Base-by-base conservation (phyloP, 2,888 invertebrate species). In the Hecatera dysodea region DNA sequence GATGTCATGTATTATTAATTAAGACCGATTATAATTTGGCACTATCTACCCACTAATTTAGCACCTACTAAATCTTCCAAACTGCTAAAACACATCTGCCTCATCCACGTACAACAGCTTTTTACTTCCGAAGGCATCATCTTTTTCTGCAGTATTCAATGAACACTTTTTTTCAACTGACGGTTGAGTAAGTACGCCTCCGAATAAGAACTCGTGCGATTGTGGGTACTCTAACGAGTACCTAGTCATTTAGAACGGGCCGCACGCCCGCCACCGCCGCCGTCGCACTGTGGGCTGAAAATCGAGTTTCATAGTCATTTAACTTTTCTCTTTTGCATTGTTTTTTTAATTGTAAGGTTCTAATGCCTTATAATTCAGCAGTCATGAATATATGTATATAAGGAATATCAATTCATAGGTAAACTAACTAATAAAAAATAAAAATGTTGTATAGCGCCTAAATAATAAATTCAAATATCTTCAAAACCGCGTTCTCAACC, bases 101-200 rank as follows among this genome's bases (percentile, higher is more conserved):
- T 66, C 67, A 79, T 73, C 73, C 73, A 67, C 36, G 12, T 46
- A 56, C 56, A 29, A 63, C 67, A 81, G 67, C 50, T 72, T 67
- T 42, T 64, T 64, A 53, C 60, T 71, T 68, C 52, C 29, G 36
- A 53, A 64, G 52, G 62, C 66, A 78, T 79, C 73, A 79, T 80
- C 80, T 86, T 86, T 87, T 88, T 88, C 84, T 88, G 82, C 83
- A 83, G 84, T 87, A 86, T 88, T 90, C 88, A 89, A 89, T 90
- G 89, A 89, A 91, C 90, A 88, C 92, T 92, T 91, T 90, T 91
- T 89, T 83, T 65, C 84, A 79, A 84, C 82, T 72, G 79, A 83
- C 89, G 90, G 88, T 90, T 86, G 90, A 91, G 91, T 91, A 89
- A 91, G 88, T 90, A 88, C 88, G 87, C 81, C 86, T 86, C 85